Evolutionary conservation across 1,140 invertebrate genomes (phyloP), one percentile per base, ranked within the genome.

Genomic region (Semibalanus balanoides): DNA sequence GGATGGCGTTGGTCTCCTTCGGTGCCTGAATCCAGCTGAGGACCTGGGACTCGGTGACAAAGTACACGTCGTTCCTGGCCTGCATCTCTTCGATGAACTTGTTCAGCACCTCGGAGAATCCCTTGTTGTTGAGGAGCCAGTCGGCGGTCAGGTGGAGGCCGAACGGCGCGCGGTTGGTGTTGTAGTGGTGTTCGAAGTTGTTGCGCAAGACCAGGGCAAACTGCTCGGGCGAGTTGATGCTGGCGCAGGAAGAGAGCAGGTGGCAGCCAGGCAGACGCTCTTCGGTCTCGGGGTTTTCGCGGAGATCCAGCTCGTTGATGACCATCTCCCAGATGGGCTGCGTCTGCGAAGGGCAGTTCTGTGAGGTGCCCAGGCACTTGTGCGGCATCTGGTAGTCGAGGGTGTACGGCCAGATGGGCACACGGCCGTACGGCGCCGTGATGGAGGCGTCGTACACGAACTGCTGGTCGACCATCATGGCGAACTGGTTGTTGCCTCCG

Each of bases 21-120:
- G 96, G 96, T 78, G 92, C 93, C 85, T 96, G 94, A 93, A 97
- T 97, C 95, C 95, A 98, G 85, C 97, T 94, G 81, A 98, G 93
- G 17, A 97, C 94, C 87, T 96, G 93, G 78, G 93, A 88, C 85
- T 93, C 93, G 74, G 93, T 96, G 40, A 95, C 93, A 82, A 98
- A 96, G 86, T 96, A 97, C 25, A 97, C 94, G 82, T 98, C 94
- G 81, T 93, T 93, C 80, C 92, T 89, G 43, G 81, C 79, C 74
- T 94, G 83, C 90, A 96, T 93, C 83, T 97, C 94, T 84, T 96
- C 93, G 79, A 97, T 95, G 84, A 93, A 96, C 85, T 96, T 93
- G 81, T 92, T 93, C 7, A 64, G 51, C 51, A 14, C 51, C 11
- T 64, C 22, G 14, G 3, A 14, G 51, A 64, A 64, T 14, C 22